phyloP scores from a whole-genome alignment of 1,140 invertebrate species.

The Lucilia cuprina region DNA sequence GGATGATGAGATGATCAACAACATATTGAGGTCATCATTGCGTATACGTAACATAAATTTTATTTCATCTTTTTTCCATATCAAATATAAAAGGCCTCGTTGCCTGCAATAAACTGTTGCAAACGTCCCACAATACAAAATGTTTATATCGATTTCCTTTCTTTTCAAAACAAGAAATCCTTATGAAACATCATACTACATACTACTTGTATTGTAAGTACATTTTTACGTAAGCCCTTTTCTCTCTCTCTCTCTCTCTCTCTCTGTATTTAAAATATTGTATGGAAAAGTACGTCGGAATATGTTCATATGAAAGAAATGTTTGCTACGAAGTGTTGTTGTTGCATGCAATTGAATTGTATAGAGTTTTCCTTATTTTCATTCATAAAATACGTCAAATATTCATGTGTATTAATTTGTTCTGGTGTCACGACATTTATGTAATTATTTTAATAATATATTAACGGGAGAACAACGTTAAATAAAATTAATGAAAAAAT shows the following conservation, averaged over 20 bases:
- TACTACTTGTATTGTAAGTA: not conserved
- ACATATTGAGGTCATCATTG: conserved; percentile 14
- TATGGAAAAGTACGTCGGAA: too few species aligned
- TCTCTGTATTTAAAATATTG: not conserved
- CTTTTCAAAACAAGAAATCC: too few species aligned
- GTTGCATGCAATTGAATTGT: not conserved
- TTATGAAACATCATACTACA: too few species aligned
- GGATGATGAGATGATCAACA: not conserved
- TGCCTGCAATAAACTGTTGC: not conserved
- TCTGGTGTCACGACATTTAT: not conserved
- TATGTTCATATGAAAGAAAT: not conserved
- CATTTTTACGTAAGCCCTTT: not conserved
- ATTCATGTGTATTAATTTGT: not conserved
- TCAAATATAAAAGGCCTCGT: not conserved
- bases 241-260: too few species aligned
- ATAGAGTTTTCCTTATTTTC: not conserved
- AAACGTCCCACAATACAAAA: not conserved
- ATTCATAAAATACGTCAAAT: conserved; percentile 14
- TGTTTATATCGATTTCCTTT: not conserved
- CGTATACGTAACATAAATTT: conserved; percentile 21
- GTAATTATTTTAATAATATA: conserved; percentile 6
- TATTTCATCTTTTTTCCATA: not conserved
- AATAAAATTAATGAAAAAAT: too few species aligned
- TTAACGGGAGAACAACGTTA: not conserved
- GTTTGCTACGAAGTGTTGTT: not conserved